Percentiles rank a stretch among this genome's conserved stretches.
phyloP scores from a whole-genome alignment of 2,888 invertebrate genomes.

The Rhagophthalmus giganteus region DNA sequence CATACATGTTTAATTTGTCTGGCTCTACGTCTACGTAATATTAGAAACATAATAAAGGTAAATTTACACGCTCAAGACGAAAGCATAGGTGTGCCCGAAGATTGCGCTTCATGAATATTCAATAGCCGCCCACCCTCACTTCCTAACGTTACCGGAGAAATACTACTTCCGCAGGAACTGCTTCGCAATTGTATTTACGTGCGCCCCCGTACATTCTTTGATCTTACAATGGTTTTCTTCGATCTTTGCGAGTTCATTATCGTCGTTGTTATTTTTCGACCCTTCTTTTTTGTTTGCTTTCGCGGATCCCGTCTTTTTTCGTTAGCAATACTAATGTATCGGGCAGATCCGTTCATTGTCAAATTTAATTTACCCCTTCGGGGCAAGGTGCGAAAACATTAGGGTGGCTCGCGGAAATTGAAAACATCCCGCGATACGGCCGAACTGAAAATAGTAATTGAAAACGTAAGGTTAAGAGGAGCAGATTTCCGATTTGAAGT shows the following conservation, averaged over 20 bases:
- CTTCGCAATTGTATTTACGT: slow-evolving; percentile 16
- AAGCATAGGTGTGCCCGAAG: slow-evolving; percentile 10
- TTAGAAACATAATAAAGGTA: slow-evolving; percentile 3
- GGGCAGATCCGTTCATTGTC: slow-evolving; percentile 11
- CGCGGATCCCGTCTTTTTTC: slow-evolving; percentile 13
- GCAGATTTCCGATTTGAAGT: too few species aligned
- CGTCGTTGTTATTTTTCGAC: slow-evolving; percentile 16
- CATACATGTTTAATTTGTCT: slow-evolving; percentile 1
- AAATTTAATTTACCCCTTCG: slow-evolving; percentile 13
- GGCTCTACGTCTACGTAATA: neutral
- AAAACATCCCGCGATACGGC: too few species aligned
- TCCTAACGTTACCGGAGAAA: slow-evolving; percentile 23
- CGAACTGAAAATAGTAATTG: too few species aligned
- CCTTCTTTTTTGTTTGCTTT: slow-evolving; percentile 12
- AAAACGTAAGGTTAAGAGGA: too few species aligned
- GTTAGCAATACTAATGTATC: slow-evolving; percentile 8
- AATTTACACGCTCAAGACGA: slow-evolving; percentile 4
- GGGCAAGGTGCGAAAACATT: neutral
- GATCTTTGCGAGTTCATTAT: slow-evolving; percentile 15
- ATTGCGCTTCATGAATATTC: slow-evolving; percentile 26
- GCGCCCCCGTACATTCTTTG: slow-evolving; percentile 14
- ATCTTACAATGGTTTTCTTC: slow-evolving; percentile 16
- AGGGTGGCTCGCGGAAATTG: neutral
- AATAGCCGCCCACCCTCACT: slow-evolving; percentile 20
- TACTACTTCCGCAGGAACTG: slow-evolving; percentile 25